Conservation (phyloP, 2,113 vertebrate species). For the Passer montanus region DNA sequence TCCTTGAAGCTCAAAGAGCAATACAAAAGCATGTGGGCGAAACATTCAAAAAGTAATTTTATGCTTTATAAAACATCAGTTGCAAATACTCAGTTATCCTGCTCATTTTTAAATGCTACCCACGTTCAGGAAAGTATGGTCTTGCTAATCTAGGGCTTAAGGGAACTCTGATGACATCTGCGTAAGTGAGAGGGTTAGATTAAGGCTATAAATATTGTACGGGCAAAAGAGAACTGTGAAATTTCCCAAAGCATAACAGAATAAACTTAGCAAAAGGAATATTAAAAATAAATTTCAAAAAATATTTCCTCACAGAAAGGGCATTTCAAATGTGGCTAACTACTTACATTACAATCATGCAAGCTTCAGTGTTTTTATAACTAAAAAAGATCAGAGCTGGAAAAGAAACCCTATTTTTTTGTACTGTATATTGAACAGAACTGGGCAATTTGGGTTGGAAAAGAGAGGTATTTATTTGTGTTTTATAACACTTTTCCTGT, state of each 20-base stretch:
- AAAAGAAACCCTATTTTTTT: neutral
- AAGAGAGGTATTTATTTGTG: neutral
- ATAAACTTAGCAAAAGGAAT: neutral
- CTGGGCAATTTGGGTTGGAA: neutral
- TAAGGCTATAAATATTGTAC: constrained; percentile 32
- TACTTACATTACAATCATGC: neutral
- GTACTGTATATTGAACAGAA: neutral
- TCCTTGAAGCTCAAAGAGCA: constrained; percentile 16
- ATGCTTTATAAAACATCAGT: constrained; percentile 32
- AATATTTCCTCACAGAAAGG: neutral
- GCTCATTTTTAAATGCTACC: constrained; percentile 16
- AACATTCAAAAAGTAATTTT: constrained; percentile 41
- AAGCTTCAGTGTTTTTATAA: neutral
- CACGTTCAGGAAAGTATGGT: neutral
- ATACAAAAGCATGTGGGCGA: neutral
- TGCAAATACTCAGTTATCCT: constrained; percentile 35
- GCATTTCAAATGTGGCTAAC: neutral
- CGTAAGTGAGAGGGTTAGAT: neutral
- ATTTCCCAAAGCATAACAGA: neutral
- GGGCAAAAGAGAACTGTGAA: neutral
- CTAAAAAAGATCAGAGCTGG: neutral
- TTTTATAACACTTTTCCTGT: neutral
- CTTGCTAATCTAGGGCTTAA: constrained; percentile 35
- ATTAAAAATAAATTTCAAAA: neutral
- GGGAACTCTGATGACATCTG: neutral